Evolutionary conservation across 2,888 invertebrate genomes (phyloP), one percentile per base, ranked within the genome.

Genomic region (Drosophila meridiana): DNA sequence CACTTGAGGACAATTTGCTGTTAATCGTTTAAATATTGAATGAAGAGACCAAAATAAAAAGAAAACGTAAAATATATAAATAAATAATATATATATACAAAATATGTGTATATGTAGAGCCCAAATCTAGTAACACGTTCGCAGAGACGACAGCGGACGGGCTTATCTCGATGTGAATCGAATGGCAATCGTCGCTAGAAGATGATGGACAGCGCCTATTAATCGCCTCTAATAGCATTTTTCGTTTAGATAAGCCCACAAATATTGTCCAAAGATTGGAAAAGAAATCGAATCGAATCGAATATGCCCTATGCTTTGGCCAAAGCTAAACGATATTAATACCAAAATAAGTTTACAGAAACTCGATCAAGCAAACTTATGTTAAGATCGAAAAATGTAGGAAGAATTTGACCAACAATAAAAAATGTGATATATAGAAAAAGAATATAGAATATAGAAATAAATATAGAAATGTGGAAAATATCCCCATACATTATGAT

Each of bases 151-250:
- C 69, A 67, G 56, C 62, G 60, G 60, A 69, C 76, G 69, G 6
- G 63, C 53, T 71, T 81, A 81, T 73, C 89, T 65, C 73, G 50
- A 78, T 79, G 83, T 60, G 45, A 83, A 78, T 80, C 80, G 75
- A 73, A 80, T 75, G 79, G 78, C 89, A 86, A 88, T 85, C 80
- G 79, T 83, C 78, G 76, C 59, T 66, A 62, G 71, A 79, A 83
- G 87, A 90, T 91, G 90, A 90, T 90, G 85, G 89, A 90, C 91
- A 89, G 82, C 82, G 83, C 82, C 77, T 89, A 89, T 90, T 91
- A 91, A 91, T 91, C 90, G 90, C 77, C 84, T 72, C 89, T 91
- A 91, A 91, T 90, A 90, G 86, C 78, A 81, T 83, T 89, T 81
- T 66, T 72, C 32, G 61, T 78, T 76, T 26, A 80, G 87, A 87